These are phyloP conservation scores for Hippopotamyrus pictus DNA, from an alignment of 2,797 vertebrate genomes.

Conservation along the genomic window DNA sequence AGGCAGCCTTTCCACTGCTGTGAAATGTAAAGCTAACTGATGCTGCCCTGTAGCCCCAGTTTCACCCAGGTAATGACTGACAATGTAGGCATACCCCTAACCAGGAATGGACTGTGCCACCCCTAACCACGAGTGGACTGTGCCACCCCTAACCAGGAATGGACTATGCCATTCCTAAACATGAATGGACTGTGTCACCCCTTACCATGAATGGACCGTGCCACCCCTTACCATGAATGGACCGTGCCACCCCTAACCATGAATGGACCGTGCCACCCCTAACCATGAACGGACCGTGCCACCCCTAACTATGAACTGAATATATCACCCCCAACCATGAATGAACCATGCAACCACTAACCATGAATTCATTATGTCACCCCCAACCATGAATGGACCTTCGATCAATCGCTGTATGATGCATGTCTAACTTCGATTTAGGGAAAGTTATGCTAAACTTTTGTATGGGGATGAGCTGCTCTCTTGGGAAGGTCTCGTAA, in stretches of 20 bases:
- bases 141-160: background rate
- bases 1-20: background rate
- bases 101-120: background rate
- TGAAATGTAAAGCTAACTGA: background rate
- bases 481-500: background rate
- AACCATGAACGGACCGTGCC: background rate
- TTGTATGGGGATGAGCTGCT: background rate
- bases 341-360: background rate
- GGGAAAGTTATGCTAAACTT: background rate
- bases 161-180: accelerated
- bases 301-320: too few relatives aligned
- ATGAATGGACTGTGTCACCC: background rate
- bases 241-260: background rate
- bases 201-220: background rate
- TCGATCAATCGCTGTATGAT: background rate
- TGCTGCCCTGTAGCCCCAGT: background rate
- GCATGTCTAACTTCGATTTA: background rate
- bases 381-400: too few relatives aligned
- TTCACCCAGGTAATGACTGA: background rate
- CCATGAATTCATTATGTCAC: too few relatives aligned
- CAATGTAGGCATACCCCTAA: background rate
- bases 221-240: background rate
- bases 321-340: background rate
- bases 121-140: background rate
- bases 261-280: background rate